Conservation (phyloP, 2,888 invertebrate species). For the Sepioteuthis lessoniana region DNA sequence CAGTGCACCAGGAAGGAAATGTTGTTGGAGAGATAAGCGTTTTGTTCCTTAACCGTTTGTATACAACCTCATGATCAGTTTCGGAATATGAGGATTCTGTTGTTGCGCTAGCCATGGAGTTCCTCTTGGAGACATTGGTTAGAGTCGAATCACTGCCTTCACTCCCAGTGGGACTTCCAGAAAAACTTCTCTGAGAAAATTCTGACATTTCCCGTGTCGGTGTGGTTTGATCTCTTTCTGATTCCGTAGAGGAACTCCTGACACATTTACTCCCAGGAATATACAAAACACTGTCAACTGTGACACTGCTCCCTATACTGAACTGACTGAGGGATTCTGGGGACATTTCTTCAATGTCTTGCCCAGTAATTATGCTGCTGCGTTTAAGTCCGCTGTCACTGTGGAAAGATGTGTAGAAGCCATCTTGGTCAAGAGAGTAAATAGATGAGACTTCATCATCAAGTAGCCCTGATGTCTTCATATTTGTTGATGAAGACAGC, state of each 20-base stretch:
- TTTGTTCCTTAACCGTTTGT: conserved; percentile 66
- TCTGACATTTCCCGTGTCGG: background rate
- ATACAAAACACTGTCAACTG: conserved; percentile 64
- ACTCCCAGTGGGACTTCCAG: background rate
- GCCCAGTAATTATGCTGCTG: background rate
- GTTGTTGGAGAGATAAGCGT: conserved; percentile 65
- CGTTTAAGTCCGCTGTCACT: conserved; percentile 88
- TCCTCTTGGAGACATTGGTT: conserved; percentile 41
- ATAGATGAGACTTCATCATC: conserved; percentile 80
- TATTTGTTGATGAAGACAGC: conserved; percentile 58
- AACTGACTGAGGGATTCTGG: conserved; percentile 62
- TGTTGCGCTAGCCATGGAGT: conserved; percentile 47
- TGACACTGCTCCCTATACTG: conserved; percentile 58
- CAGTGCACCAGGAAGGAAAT: conserved; percentile 67
- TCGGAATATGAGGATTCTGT: conserved; percentile 63
- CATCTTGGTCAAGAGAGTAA: conserved; percentile 96
- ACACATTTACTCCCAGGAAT: conserved; percentile 52
- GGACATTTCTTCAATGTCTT: background rate
- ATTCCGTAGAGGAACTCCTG: background rate
- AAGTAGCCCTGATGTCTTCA: conserved; percentile 52
- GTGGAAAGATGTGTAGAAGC: conserved; percentile 97
- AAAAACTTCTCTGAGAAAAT: background rate
- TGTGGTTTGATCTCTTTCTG: conserved; percentile 35
- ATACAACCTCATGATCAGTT: conserved; percentile 69
- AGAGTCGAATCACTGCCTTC: conserved; percentile 44